These are phyloP conservation scores for Brenthis daphne DNA, from an alignment of 2,888 invertebrate species.

Conservation along the genomic window DNA sequence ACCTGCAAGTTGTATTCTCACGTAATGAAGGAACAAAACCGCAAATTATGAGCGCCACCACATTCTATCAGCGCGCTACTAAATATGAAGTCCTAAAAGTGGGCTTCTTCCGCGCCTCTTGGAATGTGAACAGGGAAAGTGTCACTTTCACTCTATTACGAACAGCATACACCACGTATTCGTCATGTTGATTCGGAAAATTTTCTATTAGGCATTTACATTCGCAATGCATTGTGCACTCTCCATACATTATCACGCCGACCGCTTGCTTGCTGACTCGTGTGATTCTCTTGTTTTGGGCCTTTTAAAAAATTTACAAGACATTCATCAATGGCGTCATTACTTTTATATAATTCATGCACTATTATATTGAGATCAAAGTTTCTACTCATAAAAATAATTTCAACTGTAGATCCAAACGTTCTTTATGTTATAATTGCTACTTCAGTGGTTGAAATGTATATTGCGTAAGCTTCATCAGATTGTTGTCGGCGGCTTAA, in stretches of 20 bases:
- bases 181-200: constrained; percentile 40
- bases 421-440: constrained; percentile 28
- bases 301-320: constrained; percentile 52
- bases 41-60: constrained; percentile 60
- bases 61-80: constrained; percentile 58
- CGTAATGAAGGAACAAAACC: constrained; percentile 51
- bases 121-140: constrained; percentile 59
- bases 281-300: constrained; percentile 62
- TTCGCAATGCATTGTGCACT: constrained; percentile 70
- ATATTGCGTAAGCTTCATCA: constrained; percentile 27
- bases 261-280: constrained; percentile 73
- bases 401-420: constrained; percentile 23
- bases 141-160: constrained; percentile 59
- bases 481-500: constrained; percentile 13
- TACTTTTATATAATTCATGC: constrained; percentile 40
- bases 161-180: constrained; percentile 44
- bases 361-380: constrained; percentile 19
- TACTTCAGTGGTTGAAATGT: constrained; percentile 17
- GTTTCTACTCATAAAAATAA: constrained; percentile 13
- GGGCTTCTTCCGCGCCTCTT: constrained; percentile 60
- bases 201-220: constrained; percentile 47
- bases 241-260: constrained; percentile 60
- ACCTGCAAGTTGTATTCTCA: not conserved
- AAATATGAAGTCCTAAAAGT: constrained; percentile 49
- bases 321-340: constrained; percentile 43